These are phyloP conservation scores for Tortricodes alternella DNA, from an alignment of 2,888 invertebrate species.

Conservation along the genomic window DNA sequence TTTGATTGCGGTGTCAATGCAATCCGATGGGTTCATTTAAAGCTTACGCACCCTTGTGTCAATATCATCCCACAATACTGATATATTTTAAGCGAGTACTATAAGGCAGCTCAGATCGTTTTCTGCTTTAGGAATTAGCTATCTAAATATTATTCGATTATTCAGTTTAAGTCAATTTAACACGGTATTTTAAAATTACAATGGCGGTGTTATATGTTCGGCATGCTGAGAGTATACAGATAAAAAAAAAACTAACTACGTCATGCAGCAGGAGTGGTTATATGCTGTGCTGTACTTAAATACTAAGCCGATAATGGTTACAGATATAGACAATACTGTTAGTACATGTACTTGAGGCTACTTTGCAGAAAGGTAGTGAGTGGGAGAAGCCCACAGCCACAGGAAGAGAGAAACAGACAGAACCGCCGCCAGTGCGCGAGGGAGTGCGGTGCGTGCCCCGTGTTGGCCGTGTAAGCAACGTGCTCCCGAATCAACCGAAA, in stretches of 20 bases:
- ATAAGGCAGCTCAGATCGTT: slow-evolving; percentile 29
- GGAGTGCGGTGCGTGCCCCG: slow-evolving; percentile 66
- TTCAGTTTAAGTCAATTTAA: slow-evolving; percentile 17
- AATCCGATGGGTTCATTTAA: slow-evolving; percentile 12
- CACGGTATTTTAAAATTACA: slow-evolving; percentile 24
- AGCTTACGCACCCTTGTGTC: slow-evolving; percentile 22
- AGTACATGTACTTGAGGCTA: slow-evolving; percentile 53
- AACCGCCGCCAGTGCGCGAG: slow-evolving; percentile 81
- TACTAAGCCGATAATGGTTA: slow-evolving; percentile 23
- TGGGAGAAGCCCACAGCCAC: slow-evolving; percentile 80
- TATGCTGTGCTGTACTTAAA: slow-evolving; percentile 29
- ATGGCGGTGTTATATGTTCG: slow-evolving; percentile 27
- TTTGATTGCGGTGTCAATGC: slow-evolving; percentile 5
- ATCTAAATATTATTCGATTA: slow-evolving; percentile 26
- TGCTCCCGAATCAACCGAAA: slow-evolving; percentile 68
- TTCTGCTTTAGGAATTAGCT: slow-evolving; percentile 24
- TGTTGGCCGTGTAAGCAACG: slow-evolving; percentile 75
- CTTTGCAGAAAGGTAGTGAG: slow-evolving; percentile 62
- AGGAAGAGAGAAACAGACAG: slow-evolving; percentile 84
- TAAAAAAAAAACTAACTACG: slow-evolving; percentile 29
- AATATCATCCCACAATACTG: slow-evolving; percentile 21
- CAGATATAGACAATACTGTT: slow-evolving; percentile 23
- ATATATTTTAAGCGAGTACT: slow-evolving; percentile 23
- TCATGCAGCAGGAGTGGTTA: slow-evolving; percentile 24
- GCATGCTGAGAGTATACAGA: slow-evolving; percentile 28